Percentiles rank a stretch among this genome's conserved stretches.
These are phyloP conservation scores for Malurus splendens DNA, from an alignment of 2,797 vertebrate genomes.

Conservation along the genomic window DNA sequence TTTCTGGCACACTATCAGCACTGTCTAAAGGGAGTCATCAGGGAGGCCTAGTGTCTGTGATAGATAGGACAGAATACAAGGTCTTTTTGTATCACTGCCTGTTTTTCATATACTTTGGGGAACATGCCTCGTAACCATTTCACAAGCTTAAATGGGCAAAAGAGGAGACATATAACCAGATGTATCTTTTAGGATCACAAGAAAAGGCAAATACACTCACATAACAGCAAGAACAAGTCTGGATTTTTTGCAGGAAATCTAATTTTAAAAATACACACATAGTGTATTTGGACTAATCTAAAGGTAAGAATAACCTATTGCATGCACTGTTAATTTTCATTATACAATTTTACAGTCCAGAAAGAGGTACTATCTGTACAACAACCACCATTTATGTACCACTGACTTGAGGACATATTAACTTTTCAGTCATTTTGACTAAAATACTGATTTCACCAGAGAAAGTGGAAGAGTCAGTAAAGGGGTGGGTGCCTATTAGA, in stretches of 20 bases:
- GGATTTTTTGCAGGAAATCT: not conserved
- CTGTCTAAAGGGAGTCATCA: not conserved
- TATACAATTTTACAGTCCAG: not conserved
- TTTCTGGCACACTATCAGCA: not conserved
- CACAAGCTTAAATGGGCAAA: not conserved
- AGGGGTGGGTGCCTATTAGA: not conserved
- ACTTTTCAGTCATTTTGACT: not conserved
- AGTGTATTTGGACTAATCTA: not conserved
- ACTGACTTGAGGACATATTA: not conserved
- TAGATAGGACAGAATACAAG: not conserved
- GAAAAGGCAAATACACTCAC: not conserved
- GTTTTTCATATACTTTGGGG: not conserved
- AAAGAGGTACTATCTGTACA: not conserved
- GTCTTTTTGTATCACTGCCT: not conserved
- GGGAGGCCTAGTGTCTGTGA: not conserved
- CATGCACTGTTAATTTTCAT: not conserved
- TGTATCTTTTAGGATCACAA: not conserved
- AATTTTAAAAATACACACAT: not conserved
- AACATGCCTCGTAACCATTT: not conserved
- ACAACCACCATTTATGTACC: not conserved
- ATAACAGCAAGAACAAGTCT: not conserved
- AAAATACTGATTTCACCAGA: not conserved
- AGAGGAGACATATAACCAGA: not conserved
- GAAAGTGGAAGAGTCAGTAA: not conserved
- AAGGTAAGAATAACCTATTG: not conserved